phyloP scores from a whole-genome alignment of 2,797 vertebrate species.

The Lacerta viridis region DNA sequence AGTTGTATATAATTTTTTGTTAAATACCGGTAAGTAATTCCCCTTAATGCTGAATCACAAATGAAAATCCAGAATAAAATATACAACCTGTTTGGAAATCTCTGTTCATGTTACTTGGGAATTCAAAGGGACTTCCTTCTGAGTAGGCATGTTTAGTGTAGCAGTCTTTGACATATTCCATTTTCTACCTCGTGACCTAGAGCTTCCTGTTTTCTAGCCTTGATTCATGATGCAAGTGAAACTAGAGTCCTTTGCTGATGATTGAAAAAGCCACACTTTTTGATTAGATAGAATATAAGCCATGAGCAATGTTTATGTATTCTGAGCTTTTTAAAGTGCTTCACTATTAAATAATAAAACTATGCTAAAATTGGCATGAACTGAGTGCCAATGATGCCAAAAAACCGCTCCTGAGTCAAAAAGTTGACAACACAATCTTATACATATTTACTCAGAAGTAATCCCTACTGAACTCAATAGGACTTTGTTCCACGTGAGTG shows the following conservation, averaged over 20 bases:
- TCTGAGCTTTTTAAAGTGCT: neutral
- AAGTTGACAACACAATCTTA: neutral
- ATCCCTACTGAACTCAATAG: neutral
- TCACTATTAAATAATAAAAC: neutral
- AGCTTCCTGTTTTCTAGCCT: neutral
- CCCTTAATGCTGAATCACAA: fast-evolving
- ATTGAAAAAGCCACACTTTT: neutral
- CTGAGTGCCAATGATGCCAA: neutral
- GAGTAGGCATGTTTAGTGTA: no score
- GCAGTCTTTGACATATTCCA: no score
- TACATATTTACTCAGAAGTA: neutral
- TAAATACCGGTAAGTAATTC: no score
- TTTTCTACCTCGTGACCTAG: no score
- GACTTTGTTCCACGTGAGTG: no score
- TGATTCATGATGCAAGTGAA: neutral
- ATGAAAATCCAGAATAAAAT: neutral
- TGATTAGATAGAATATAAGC: neutral
- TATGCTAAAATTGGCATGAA: no score
- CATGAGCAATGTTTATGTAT: neutral
- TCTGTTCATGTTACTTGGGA: neutral
- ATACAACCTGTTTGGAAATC: neutral
- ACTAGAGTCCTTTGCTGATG: no score
- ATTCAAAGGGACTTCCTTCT: no score
- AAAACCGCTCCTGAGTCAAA: neutral
- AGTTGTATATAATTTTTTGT: no score